These are phyloP conservation scores for Drosophila parthenogenetica DNA, from an alignment of 2,888 invertebrate genomes.

Conservation along the genomic window DNA sequence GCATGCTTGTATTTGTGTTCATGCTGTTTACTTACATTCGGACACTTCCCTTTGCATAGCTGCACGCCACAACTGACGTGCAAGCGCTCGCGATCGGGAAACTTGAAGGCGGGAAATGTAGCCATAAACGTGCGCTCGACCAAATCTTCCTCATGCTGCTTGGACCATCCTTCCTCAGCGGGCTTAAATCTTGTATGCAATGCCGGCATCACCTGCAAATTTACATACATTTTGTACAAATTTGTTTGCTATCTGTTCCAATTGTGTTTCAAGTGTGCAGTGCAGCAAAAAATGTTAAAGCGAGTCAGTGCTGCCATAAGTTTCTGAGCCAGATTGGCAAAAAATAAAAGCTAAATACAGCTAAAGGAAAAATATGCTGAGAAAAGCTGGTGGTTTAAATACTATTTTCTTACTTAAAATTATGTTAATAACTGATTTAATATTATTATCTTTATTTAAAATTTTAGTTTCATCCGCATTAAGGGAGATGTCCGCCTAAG, in stretches of 20 bases:
- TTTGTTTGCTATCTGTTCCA: neutral
- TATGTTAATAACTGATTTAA: no score
- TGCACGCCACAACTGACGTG: slow-evolving; percentile 92
- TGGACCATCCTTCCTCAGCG: slow-evolving; percentile 85
- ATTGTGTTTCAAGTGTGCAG: neutral
- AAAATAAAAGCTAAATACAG: no score
- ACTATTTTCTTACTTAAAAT: no score
- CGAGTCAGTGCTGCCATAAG: no score
- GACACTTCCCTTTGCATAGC: slow-evolving; percentile 90
- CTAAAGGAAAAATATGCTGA: no score
- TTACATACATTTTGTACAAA: neutral
- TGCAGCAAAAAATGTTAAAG: no score
- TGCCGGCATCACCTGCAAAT: slow-evolving; percentile 84
- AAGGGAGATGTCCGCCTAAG: no score
- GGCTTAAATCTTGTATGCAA: slow-evolving; percentile 80
- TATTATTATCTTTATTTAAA: no score
- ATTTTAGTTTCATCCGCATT: no score
- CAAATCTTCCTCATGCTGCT: slow-evolving; percentile 84
- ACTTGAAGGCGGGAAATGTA: slow-evolving; percentile 92
- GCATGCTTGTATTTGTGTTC: neutral
- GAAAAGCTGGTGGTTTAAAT: no score
- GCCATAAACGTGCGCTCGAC: slow-evolving; percentile 85
- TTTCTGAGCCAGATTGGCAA: no score
- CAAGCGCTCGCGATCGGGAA: slow-evolving; percentile 91
- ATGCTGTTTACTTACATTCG: slow-evolving; percentile 85